Conservation (phyloP, 2,113 vertebrate species). For the Ursus arctos region DNA sequence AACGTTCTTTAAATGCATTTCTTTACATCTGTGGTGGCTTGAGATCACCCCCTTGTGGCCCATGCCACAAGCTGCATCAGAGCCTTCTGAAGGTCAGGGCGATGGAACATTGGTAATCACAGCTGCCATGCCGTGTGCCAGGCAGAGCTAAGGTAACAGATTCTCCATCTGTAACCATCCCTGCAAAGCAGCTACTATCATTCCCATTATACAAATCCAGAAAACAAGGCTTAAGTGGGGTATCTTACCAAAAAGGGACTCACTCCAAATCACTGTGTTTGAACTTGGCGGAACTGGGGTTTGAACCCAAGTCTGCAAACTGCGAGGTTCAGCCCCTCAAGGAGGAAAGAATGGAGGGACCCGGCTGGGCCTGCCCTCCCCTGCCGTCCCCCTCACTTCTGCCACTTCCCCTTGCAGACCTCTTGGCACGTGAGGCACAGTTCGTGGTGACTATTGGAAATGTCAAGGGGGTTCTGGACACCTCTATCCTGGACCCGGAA, state of each 20-base stretch:
- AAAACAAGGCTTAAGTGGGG: background rate
- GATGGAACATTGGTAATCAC: accelerated
- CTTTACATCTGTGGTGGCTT: background rate
- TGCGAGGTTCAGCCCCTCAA: accelerated
- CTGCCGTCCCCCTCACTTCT: background rate
- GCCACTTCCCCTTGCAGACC: slow-evolving; percentile 78
- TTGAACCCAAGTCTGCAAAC: background rate
- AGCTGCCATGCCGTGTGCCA: accelerated
- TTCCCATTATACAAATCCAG: background rate
- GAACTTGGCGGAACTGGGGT: background rate
- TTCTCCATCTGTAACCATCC: background rate
- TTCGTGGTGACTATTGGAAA: slow-evolving; percentile 88
- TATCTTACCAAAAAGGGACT: background rate
- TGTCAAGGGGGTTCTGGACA: slow-evolving; percentile 88
- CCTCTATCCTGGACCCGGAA: slow-evolving; percentile 61
- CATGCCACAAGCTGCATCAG: background rate
- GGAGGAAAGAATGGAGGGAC: background rate
- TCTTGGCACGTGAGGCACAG: slow-evolving; percentile 75
- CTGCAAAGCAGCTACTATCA: accelerated
- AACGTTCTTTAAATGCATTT: background rate
- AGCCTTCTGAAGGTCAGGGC: background rate
- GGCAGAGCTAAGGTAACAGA: accelerated
- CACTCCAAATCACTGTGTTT: accelerated
- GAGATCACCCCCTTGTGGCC: slow-evolving; percentile 73
- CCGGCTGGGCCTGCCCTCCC: accelerated